phyloP scores from a whole-genome alignment of 2,797 vertebrate species.

The Phylloscopus collybita region DNA sequence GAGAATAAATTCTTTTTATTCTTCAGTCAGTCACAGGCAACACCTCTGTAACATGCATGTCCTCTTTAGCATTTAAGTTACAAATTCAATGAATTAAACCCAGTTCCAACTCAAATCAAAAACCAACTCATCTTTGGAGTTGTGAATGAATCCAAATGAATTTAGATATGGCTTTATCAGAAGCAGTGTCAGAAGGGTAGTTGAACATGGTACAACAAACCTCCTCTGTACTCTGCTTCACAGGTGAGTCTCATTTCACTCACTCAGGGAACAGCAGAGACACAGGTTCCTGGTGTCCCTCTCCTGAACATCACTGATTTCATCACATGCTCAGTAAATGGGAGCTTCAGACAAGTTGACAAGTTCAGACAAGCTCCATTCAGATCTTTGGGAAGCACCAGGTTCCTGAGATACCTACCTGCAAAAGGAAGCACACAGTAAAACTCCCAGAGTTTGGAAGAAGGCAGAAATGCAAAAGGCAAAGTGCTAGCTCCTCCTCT shows the following conservation, averaged over 20 bases:
- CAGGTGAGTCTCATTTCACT: neutral
- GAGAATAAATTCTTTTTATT: neutral
- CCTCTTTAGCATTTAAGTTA: constrained; percentile 19
- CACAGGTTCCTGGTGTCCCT: neutral
- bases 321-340: neutral
- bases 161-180: neutral
- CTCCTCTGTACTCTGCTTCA: neutral
- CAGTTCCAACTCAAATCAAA: neutral
- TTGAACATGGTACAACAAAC: neutral
- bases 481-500: neutral
- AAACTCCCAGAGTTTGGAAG: neutral
- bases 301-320: neutral
- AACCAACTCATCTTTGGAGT: neutral
- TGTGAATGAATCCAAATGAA: neutral
- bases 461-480: neutral
- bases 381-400: neutral
- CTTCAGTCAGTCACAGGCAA: neutral
- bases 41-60: neutral
- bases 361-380: neutral
- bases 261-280: neutral
- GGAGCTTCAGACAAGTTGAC: neutral
- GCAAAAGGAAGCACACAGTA: neutral
- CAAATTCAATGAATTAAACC: neutral
- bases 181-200: neutral
- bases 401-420: neutral